Percentiles rank a stretch among this genome's conserved stretches.
Conservation (phyloP, 1,140 invertebrate species). For the Brachionus calyciflorus region DNA sequence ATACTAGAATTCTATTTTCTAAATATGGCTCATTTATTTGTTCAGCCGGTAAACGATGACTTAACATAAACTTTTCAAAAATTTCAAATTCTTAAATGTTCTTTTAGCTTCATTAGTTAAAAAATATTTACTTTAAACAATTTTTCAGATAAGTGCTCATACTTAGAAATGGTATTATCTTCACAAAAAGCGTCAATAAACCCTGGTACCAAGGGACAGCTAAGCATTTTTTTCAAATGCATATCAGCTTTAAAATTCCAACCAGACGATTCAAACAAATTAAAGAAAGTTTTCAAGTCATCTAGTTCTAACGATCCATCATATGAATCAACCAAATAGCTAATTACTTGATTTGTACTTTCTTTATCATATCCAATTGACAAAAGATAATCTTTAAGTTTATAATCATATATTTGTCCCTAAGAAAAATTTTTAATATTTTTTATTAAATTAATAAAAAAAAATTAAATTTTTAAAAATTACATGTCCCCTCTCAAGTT, state of each 20-base stretch:
- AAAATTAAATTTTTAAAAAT: neutral
- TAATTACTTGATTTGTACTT: constrained; percentile 5
- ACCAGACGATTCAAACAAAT: neutral
- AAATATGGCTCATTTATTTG: constrained; percentile 25
- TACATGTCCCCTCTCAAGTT: constrained; percentile 1
- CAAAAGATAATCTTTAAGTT: constrained; percentile 11
- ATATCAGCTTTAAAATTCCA: constrained; percentile 23
- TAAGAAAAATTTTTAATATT: neutral
- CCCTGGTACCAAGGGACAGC: constrained; percentile 1
- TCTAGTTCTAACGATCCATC: constrained; percentile 25
- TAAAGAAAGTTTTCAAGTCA: constrained; percentile 6
- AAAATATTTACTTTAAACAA: neutral
- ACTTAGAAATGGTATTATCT: neutral
- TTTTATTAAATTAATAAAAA: neutral
- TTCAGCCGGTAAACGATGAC: constrained; percentile 25
- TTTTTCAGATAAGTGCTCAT: neutral
- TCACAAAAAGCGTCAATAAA: neutral
- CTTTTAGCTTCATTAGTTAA: neutral
- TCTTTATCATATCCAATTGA: constrained; percentile 13
- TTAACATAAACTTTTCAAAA: constrained; percentile 7
- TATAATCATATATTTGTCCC: constrained; percentile 26
- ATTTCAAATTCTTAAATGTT: neutral
- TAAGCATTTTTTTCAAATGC: constrained; percentile 17
- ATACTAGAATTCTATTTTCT: neutral
- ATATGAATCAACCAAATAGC: constrained; percentile 9